Conservation (phyloP, 2,113 vertebrate genomes). For the Platysternon megacephalum region DNA sequence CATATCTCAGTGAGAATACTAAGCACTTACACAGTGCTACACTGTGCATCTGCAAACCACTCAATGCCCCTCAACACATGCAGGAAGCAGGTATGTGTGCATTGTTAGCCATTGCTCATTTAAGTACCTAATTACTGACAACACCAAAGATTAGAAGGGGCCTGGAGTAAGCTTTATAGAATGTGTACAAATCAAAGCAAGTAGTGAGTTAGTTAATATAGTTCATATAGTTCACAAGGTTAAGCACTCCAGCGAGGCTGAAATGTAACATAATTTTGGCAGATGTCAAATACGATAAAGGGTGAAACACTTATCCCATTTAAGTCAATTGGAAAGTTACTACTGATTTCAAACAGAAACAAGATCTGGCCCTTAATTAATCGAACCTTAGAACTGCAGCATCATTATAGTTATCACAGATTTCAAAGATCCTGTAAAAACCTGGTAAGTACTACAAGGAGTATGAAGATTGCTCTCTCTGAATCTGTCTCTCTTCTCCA, state of each 20-base stretch:
- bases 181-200: neutral
- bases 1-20: rapidly evolving
- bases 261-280: neutral
- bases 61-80: neutral
- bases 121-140: neutral
- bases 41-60: neutral
- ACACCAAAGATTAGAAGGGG: neutral
- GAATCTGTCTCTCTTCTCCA: neutral
- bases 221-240: neutral
- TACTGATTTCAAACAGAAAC: neutral
- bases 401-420: neutral
- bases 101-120: neutral
- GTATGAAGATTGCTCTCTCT: neutral
- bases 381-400: neutral
- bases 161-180: neutral
- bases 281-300: neutral
- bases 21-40: neutral
- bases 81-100: neutral
- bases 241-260: neutral
- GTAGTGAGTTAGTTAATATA: neutral
- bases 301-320: neutral
- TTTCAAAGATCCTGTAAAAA: neutral
- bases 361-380: neutral
- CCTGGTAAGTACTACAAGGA: neutral
- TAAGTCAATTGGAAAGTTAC: neutral